Evolutionary conservation across 1,140 invertebrate species (phyloP).

Genomic region (Solenopsis invicta): DNA sequence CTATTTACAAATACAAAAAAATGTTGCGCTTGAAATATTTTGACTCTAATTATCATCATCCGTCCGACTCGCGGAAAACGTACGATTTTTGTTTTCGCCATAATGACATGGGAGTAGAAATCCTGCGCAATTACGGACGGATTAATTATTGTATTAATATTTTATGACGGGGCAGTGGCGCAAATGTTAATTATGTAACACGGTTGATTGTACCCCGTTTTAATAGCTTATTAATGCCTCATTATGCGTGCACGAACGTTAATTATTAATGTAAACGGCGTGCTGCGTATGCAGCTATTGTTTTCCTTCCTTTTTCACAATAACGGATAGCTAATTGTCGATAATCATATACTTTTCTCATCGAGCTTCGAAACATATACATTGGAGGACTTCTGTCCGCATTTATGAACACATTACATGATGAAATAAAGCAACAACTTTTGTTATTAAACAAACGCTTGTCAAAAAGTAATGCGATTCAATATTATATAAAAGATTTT

Average conservation of each 20-base stretch:
- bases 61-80: neutral
- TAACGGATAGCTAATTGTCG: slow-evolving; percentile 17
- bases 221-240: slow-evolving; percentile 63
- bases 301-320: slow-evolving; percentile 37
- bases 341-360: slow-evolving; percentile 35
- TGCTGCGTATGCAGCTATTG: slow-evolving; percentile 33
- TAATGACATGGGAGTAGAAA: slow-evolving; percentile 31
- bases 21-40: neutral
- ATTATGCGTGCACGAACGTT: slow-evolving; percentile 48
- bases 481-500: neutral
- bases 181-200: slow-evolving; percentile 63
- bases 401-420: neutral
- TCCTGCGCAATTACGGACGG: slow-evolving; percentile 49
- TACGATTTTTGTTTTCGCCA: slow-evolving; percentile 8
- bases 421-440: neutral
- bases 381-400: neutral
- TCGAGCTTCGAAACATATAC: neutral
- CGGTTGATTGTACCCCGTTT: slow-evolving; percentile 57
- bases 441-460: neutral
- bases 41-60: neutral
- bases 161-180: slow-evolving; percentile 47
- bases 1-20: neutral
- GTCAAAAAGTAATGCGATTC: slow-evolving; percentile 3
- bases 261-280: slow-evolving; percentile 54
- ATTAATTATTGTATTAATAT: slow-evolving; percentile 66